Percentiles rank a stretch among this genome's conserved stretches.
These are phyloP conservation scores for Pasiphila rectangulata DNA, from an alignment of 2,888 invertebrate species.

Conservation along the genomic window DNA sequence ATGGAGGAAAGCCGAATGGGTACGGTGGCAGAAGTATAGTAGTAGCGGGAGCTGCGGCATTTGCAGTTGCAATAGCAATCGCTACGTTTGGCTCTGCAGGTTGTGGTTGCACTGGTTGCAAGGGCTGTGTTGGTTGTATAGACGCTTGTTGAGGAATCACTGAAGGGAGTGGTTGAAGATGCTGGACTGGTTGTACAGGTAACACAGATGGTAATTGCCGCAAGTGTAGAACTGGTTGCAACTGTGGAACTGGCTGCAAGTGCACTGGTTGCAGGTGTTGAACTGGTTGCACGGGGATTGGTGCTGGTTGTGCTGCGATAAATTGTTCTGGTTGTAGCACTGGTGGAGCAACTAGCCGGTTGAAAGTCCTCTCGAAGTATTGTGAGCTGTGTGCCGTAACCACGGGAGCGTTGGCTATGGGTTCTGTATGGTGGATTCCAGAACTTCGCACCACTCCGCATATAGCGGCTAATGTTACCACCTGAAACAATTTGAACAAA, in stretches of 20 bases:
- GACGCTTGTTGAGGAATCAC: constrained; percentile 27
- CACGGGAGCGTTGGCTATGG: constrained; percentile 64
- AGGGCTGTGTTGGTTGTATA: constrained; percentile 32
- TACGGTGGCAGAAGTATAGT: constrained; percentile 71
- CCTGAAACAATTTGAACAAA: constrained; percentile 57
- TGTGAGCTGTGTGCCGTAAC: constrained; percentile 86
- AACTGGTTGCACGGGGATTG: constrained; percentile 12
- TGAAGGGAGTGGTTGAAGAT: background rate
- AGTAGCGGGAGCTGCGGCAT: constrained; percentile 69
- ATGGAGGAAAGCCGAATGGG: constrained; percentile 66
- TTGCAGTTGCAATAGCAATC: constrained; percentile 68
- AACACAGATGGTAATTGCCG: constrained; percentile 19
- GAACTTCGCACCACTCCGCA: constrained; percentile 55
- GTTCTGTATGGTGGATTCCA: constrained; percentile 46
- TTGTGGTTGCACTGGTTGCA: constrained; percentile 34
- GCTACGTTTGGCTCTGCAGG: constrained; percentile 63
- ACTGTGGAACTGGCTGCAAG: constrained; percentile 24
- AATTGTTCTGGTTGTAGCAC: constrained; percentile 25
- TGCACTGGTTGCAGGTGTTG: constrained; percentile 31
- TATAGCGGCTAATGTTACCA: constrained; percentile 47
- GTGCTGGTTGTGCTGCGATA: constrained; percentile 13
- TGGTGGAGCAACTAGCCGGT: constrained; percentile 61
- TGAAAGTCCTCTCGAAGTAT: constrained; percentile 84
- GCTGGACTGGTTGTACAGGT: constrained; percentile 24
- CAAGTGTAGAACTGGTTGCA: constrained; percentile 21